phyloP scores from a whole-genome alignment of 1,140 invertebrate genomes.

The Drosophila santomea region DNA sequence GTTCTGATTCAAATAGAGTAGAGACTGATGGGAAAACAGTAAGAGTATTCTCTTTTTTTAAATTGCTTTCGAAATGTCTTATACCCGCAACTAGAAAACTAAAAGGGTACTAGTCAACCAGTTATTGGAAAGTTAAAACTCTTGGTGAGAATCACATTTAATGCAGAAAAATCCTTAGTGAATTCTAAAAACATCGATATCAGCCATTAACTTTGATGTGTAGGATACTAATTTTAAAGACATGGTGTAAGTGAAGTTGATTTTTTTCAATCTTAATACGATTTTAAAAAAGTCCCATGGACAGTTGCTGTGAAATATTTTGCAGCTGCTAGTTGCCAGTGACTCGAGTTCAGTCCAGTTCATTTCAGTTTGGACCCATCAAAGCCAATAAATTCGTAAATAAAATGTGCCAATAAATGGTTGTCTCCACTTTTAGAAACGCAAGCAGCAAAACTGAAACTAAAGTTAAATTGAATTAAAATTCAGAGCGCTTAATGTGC shows the following conservation, averaged over 20 bases:
- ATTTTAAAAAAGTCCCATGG: neutral
- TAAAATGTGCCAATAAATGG: constrained; percentile 79
- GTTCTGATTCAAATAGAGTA: constrained; percentile 1
- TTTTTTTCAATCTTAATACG: too few relatives aligned
- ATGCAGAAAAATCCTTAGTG: too few relatives aligned
- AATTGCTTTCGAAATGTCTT: too few relatives aligned
- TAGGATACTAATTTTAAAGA: too few relatives aligned
- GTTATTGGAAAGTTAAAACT: too few relatives aligned
- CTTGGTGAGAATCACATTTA: too few relatives aligned
- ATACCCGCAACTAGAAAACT: too few relatives aligned
- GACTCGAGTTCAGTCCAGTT: constrained; percentile 13
- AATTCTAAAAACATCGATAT: too few relatives aligned
- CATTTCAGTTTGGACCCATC: constrained; percentile 31
- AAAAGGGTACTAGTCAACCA: too few relatives aligned
- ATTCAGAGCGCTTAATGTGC: constrained; percentile 75
- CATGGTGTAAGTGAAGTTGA: too few relatives aligned
- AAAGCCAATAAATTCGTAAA: constrained; percentile 78
- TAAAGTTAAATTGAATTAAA: constrained; percentile 82
- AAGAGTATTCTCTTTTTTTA: neutral
- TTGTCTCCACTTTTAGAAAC: constrained; percentile 39
- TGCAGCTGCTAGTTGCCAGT: constrained; percentile 45
- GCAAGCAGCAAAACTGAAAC: constrained; percentile 59
- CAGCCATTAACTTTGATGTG: too few relatives aligned
- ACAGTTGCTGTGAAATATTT: constrained; percentile 26
- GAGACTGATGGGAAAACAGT: constrained; percentile 1